Percentiles rank a stretch among this genome's conserved stretches.
These are phyloP conservation scores for Thelaira solivaga DNA, from an alignment of 2,888 invertebrate species.

Conservation along the genomic window DNA sequence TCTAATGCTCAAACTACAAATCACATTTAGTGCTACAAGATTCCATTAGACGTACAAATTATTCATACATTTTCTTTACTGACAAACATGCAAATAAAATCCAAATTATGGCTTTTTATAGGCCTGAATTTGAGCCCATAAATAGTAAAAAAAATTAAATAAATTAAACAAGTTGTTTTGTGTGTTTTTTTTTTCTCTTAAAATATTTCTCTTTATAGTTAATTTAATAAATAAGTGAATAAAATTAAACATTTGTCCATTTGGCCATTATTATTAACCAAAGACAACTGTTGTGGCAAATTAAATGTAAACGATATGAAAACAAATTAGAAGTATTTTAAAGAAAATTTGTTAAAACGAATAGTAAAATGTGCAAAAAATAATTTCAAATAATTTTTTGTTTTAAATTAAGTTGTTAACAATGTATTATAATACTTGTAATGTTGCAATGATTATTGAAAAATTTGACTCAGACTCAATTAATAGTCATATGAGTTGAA, in stretches of 20 bases:
- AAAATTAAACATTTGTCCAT: conserved; percentile 3
- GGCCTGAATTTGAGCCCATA: background rate
- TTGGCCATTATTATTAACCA: background rate
- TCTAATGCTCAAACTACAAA: background rate
- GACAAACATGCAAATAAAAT: conserved; percentile 37
- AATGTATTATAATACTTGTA: too few species aligned
- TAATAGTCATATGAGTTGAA: background rate
- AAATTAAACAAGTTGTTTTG: conserved; percentile 31
- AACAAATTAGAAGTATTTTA: conserved; percentile 8
- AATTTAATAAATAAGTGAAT: conserved; percentile 3
- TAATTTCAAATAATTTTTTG: background rate
- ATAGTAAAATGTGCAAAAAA: conserved; percentile 1
- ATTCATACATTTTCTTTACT: conserved; percentile 26
- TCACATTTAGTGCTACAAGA: background rate
- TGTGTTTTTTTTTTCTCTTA: background rate
- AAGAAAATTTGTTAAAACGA: conserved; percentile 4
- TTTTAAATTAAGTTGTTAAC: conserved; percentile 11
- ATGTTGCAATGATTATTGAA: background rate
- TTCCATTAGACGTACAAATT: conserved; percentile 17
- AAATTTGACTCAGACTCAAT: background rate
- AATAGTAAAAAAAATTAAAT: conserved; percentile 25
- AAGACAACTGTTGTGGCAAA: background rate
- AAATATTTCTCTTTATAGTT: background rate
- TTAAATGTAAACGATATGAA: conserved; percentile 1
- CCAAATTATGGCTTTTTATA: background rate